Evolutionary conservation across 2,797 vertebrate genomes (phyloP).

Genomic region (Anguilla pacifica): DNA sequence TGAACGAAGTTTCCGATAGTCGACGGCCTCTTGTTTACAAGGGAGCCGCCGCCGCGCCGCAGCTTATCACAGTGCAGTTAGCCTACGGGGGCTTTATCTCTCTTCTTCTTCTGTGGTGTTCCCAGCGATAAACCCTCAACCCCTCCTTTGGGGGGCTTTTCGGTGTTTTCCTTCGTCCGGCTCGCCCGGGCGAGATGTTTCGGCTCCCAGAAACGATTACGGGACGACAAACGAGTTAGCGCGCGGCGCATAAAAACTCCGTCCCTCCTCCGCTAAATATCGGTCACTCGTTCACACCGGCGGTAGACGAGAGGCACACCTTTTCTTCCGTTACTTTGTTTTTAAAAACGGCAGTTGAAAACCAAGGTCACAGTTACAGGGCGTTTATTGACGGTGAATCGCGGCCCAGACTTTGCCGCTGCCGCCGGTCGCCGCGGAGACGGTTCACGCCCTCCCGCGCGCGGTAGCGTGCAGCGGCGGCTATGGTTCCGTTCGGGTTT

Average conservation of each 20-base stretch:
- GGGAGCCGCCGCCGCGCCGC: background rate
- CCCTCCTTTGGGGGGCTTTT: background rate
- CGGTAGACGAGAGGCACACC: background rate
- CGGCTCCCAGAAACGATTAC: background rate
- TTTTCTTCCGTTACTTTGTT: background rate
- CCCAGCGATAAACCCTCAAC: background rate
- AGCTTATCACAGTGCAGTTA: background rate
- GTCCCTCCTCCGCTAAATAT: background rate
- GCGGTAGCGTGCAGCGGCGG: conserved; percentile 43
- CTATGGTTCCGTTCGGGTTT: conserved; percentile 69
- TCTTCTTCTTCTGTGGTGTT: background rate
- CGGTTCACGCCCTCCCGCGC: conserved; percentile 66
- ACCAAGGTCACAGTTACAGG: background rate
- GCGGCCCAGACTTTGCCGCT: background rate
- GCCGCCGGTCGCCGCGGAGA: background rate
- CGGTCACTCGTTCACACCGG: background rate
- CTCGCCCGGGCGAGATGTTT: background rate
- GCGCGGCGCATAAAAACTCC: background rate
- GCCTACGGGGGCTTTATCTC: background rate
- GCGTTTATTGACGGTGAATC: background rate
- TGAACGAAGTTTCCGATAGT: conserved; percentile 5
- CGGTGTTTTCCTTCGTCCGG: background rate
- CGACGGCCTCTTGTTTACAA: background rate
- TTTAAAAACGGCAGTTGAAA: background rate
- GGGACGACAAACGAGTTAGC: background rate